Evolutionary conservation across 1,140 invertebrate genomes (phyloP).

Genomic region (Formica selysi): DNA sequence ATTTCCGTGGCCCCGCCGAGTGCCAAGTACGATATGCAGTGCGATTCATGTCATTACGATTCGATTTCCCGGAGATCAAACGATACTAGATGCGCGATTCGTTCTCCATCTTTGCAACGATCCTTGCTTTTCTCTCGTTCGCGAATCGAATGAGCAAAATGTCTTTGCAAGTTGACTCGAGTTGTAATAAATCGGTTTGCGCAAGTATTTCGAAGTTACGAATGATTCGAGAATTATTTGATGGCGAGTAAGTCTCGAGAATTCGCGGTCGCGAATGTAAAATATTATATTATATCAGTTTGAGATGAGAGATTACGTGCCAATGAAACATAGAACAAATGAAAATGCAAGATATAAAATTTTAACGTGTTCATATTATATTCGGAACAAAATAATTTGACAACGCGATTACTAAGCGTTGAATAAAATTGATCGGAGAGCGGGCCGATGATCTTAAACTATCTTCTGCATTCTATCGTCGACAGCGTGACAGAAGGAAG

Average conservation of each 20-base stretch:
- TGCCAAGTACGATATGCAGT: constrained; percentile 18
- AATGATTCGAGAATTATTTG: constrained; percentile 2
- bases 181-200: neutral
- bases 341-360: neutral
- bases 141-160: neutral
- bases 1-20: neutral
- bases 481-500: neutral
- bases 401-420: neutral
- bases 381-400: constrained; percentile 8
- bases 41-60: neutral
- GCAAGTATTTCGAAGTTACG: neutral
- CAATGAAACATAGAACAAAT: neutral
- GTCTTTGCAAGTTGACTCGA: neutral
- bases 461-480: neutral
- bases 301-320: neutral
- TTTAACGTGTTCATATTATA: neutral
- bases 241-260: neutral
- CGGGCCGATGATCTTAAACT: neutral
- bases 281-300: no score
- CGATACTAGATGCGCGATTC: neutral
- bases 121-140: neutral
- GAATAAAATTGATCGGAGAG: neutral
- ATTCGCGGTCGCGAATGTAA: no score
- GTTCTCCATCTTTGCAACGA: neutral
- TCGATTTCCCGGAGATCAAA: neutral